phyloP scores from a whole-genome alignment of 2,888 invertebrate species.

The Geophilus truncorum region DNA sequence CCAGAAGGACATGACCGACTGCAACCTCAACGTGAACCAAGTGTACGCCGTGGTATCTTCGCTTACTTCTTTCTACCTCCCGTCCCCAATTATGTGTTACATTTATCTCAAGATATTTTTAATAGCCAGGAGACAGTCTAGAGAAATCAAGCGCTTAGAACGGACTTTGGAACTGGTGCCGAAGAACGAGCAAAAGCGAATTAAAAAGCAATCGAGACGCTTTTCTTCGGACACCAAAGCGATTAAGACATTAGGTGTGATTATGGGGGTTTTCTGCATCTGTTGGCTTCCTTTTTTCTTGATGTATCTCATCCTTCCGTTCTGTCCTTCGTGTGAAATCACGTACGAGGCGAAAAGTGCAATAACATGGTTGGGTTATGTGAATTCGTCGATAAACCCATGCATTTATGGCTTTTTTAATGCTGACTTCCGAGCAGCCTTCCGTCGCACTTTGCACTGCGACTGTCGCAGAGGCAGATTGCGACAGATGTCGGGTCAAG shows the following conservation, averaged over 20 bases:
- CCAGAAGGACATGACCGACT: neutral
- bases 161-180: conserved; percentile 40
- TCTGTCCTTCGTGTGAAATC: conserved; percentile 60
- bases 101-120: conserved; percentile 44
- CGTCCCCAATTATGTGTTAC: conserved; percentile 45
- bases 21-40: conserved; percentile 42
- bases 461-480: conserved; percentile 19
- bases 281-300: conserved; percentile 98
- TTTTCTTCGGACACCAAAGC: conserved; percentile 76
- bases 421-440: conserved; percentile 42
- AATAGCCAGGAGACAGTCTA: conserved; percentile 44
- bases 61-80: conserved; percentile 45
- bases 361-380: conserved; percentile 44
- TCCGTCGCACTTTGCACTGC: conserved; percentile 35
- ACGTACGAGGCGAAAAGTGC: conserved; percentile 39
- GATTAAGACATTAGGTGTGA: conserved; percentile 92
- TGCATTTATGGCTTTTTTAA: conserved; percentile 43
- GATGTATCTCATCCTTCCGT: conserved; percentile 84
- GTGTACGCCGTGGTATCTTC: conserved; percentile 46
- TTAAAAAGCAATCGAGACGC: conserved; percentile 35
- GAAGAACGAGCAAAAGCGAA: conserved; percentile 35
- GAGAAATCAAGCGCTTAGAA: conserved; percentile 43
- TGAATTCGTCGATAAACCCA: conserved; percentile 43
- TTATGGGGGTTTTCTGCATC: conserved; percentile 92
- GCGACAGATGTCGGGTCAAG: conserved; percentile 28